Percentiles rank a stretch among this genome's conserved stretches.
phyloP scores from a whole-genome alignment of 2,113 vertebrate genomes.

The Chitala chitala region DNA sequence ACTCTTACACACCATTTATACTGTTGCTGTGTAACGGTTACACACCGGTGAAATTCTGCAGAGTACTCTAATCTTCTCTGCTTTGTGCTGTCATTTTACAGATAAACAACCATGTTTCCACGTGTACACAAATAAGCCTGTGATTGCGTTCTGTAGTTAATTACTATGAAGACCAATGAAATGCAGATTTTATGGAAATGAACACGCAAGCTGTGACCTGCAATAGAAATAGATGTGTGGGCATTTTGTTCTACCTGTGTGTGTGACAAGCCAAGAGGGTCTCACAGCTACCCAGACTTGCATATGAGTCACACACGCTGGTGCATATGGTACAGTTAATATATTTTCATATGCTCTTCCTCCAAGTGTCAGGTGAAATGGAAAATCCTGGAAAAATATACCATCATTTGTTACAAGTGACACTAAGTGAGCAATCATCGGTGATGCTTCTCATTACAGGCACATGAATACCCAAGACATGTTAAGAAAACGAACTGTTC shows the following conservation, averaged over 20 bases:
- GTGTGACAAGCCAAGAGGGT: background rate
- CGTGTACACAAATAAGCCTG: background rate
- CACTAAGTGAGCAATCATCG: slow-evolving; percentile 30
- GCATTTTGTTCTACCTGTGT: background rate
- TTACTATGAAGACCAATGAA: background rate
- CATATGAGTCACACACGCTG: background rate
- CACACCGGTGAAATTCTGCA: too few relatives aligned
- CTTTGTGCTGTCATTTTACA: background rate
- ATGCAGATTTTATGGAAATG: background rate
- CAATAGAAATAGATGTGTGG: background rate
- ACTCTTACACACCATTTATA: slow-evolving; percentile 8
- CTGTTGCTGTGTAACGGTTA: slow-evolving; percentile 3
- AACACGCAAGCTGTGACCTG: background rate
- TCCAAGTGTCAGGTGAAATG: slow-evolving; percentile 35
- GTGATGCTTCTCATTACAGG: slow-evolving; percentile 25
- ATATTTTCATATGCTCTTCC: background rate
- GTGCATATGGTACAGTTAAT: background rate
- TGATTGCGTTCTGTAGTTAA: background rate
- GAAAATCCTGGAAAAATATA: slow-evolving; percentile 44
- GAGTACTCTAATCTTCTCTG: too few relatives aligned
- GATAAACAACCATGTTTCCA: background rate
- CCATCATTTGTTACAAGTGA: slow-evolving; percentile 35
- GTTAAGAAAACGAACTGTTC: slow-evolving; percentile 31
- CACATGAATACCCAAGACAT: slow-evolving; percentile 17
- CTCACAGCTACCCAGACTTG: background rate